Evolutionary conservation across 2,113 vertebrate species (phyloP), one percentile per base, ranked within the genome.

Genomic region (Corythornis vintsioides): DNA sequence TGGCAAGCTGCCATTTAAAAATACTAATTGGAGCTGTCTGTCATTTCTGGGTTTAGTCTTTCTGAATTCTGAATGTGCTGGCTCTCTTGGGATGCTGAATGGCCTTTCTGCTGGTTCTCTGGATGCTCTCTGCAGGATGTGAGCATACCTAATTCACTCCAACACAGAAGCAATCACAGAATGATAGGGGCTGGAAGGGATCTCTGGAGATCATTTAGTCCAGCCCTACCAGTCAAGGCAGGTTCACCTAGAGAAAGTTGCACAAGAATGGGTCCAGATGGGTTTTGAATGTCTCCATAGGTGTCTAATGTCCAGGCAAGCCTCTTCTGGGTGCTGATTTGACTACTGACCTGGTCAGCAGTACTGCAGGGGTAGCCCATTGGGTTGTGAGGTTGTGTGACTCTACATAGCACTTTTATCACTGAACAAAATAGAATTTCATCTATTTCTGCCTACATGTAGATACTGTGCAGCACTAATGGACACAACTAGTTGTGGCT

Each of bases 1-100:
- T 66, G 31, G 66, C 90, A 92, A 79, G 31, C 31, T 90, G 66
- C 70, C 66, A 66, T 89, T 82, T 84, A 63, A 91, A 93, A 78
- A 78, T 88, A 55, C 43, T 70, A 11, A 13, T 2, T 90, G 86
- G 43, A 84, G 35, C 73, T 77, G 50, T 81, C 83, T 93, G 2
- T 84, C 83, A 78, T 48, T 84, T n/a, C 35, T 61, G 45, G 11
- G 7, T 95, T 90, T 92, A 92, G 89, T 90, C 33, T 65, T 66
- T 87, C 45, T 72, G 66, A 84, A 86, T 87, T 84, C 35, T 85
- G 61, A 89, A 65, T 3, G 2, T 73, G 48, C 33, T 86, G 71
- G 17, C 38, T 89, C 55, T 75, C 70, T 47, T 79, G 83, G 65
- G 90, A 70, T 60, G 42, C 63, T 70, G 45, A 73, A 70, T 38